These are phyloP conservation scores for Yasuhikotakia modesta DNA, from an alignment of 2,797 vertebrate genomes.

Conservation along the genomic window DNA sequence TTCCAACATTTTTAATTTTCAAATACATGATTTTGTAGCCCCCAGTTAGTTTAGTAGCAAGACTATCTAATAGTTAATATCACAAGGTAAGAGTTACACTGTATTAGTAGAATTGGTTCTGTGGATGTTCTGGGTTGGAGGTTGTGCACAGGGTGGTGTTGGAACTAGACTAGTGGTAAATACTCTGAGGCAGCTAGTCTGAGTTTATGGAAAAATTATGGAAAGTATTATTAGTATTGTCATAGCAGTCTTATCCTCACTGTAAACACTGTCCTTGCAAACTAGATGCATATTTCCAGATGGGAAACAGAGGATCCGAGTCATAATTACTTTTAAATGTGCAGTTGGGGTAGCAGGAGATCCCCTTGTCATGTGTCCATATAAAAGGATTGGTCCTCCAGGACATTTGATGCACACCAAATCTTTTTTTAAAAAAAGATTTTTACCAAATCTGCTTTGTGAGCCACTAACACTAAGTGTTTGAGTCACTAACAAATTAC, in stretches of 20 bases:
- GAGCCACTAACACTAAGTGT: no score
- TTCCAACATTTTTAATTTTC: not conserved
- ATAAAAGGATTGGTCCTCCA: conserved; percentile 61
- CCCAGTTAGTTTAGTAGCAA: not conserved
- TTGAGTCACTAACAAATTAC: no score
- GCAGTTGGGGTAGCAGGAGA: conserved; percentile 49
- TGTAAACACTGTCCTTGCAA: conserved; percentile 48
- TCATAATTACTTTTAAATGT: conserved; percentile 41
- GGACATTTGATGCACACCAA: conserved; percentile 71
- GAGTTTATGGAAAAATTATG: conserved; percentile 54
- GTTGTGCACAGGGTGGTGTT: conserved; percentile 25
- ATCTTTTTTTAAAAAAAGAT: conserved; percentile 57
- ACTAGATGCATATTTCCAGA: conserved; percentile 31
- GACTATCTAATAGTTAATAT: conserved; percentile 21
- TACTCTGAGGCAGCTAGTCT: conserved; percentile 37
- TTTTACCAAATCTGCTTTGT: not conserved
- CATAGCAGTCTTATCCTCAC: not conserved
- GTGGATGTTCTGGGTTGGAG: conserved; percentile 31
- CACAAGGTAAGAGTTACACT: not conserved
- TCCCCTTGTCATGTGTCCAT: conserved; percentile 61
- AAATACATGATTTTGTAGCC: not conserved
- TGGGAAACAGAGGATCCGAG: not conserved
- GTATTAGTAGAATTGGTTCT: conserved; percentile 2
- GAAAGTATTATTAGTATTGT: conserved; percentile 1
- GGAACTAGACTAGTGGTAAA: conserved; percentile 20